Conservation (phyloP, 2,113 vertebrate species). For the Raja brachyura region DNA sequence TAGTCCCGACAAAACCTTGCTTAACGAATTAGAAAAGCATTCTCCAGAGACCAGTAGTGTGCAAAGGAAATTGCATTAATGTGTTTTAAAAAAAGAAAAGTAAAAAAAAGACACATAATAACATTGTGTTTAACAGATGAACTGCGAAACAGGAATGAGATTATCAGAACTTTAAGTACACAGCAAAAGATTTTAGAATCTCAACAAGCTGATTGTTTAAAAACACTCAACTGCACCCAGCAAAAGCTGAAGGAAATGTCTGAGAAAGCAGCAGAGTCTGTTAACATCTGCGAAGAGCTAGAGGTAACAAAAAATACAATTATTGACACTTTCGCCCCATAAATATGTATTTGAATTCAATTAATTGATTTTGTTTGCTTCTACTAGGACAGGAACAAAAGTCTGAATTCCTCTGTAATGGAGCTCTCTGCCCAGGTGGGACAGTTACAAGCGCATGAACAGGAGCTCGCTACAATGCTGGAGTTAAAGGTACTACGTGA, state of each 20-base stretch:
- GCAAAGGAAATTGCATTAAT: not conserved
- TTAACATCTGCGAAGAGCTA: slow-evolving; percentile 53
- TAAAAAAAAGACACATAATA: too few species aligned
- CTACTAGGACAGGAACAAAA: slow-evolving; percentile 69
- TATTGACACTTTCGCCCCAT: not conserved
- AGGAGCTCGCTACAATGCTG: slow-evolving; percentile 73
- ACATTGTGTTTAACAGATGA: slow-evolving; percentile 51
- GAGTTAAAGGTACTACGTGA: slow-evolving; percentile 68
- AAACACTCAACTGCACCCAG: slow-evolving; percentile 50
- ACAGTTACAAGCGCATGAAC: slow-evolving; percentile 75
- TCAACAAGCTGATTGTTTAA: slow-evolving; percentile 48
- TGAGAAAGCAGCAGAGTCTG: slow-evolving; percentile 50
- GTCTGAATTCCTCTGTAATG: slow-evolving; percentile 63
- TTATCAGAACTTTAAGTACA: slow-evolving; percentile 54
- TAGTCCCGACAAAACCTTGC: not conserved
- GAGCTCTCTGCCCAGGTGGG: slow-evolving; percentile 70
- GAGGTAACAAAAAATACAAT: slow-evolving; percentile 50
- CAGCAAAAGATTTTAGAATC: slow-evolving; percentile 54
- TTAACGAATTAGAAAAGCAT: not conserved
- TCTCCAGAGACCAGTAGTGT: not conserved
- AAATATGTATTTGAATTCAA: not conserved
- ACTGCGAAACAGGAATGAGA: slow-evolving; percentile 57
- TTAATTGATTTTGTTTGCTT: slow-evolving; percentile 40
- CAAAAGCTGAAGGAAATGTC: slow-evolving; percentile 55
- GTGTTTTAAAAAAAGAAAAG: too few species aligned